Base-by-base conservation (phyloP, 2,797 vertebrate species). In the Muscicapa striata region DNA sequence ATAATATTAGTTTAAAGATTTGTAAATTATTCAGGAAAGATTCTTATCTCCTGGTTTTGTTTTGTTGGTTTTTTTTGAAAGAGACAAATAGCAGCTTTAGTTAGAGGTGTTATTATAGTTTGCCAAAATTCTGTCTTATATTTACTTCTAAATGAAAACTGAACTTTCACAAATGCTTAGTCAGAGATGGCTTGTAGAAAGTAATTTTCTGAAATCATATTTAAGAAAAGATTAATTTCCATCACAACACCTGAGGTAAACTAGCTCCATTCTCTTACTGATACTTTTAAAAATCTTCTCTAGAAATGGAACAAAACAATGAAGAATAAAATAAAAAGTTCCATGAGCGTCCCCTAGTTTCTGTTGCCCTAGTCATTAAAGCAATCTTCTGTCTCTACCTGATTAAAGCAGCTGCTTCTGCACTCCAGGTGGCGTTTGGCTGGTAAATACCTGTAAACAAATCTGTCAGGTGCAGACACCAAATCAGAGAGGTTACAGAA, bases 71-170 rank as follows among this genome's bases (percentile, higher is more conserved):
- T 66, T 72, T 83, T 78, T 77, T 29, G 22, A 90, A 90, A 11
- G 21, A 91, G 40, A 54, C 24, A 73, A 91, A 78, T 26, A 90
- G 7, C 49, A 72, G 32, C 21, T 80, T 85, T 69, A 68, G 10
- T 68, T 89, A 85, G 34, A 83, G 19, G 13, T 45, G 40, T 58
- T 70, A 46, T 63, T 70, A 40, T 29, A 64, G 7, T 58, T 89
- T 87, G 29, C 30, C 32, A 91, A 91, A 89, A 77, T 68, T 64
- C 46, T 49, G 26, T 74, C 36, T 54, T 81, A 81, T 58, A 72
- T 72, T 85, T 83, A 80, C 83, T 73, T 84, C 14, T 69, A 89
- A 94, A 95, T 85, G 15, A 73, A 87, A 94, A 95, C 80, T 19
- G 51, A 83, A 69, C 29, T 81, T 36, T 63, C 76, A 72, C 38